A percentile compares a stretch with the other conserved stretches of the same genome.
phyloP scores from a whole-genome alignment of 2,797 vertebrate genomes.

The Muscicapa striata region DNA sequence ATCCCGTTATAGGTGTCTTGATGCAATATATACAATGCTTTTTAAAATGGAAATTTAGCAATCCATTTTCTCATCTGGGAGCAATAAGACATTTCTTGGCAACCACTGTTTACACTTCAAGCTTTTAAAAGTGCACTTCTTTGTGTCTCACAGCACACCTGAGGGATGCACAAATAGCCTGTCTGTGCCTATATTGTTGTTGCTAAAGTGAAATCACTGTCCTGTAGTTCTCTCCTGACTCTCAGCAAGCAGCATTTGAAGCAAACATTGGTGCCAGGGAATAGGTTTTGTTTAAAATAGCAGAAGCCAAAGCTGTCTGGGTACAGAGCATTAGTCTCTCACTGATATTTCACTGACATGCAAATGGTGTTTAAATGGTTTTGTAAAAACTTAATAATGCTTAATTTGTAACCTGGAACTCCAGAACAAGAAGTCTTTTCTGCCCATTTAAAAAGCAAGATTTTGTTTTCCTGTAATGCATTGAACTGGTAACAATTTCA shows the following conservation, averaged over 20 bases:
- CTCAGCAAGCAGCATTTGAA: neutral
- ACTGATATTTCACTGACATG: neutral
- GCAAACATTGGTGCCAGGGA: neutral
- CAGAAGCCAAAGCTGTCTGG: neutral
- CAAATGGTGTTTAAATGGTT: neutral
- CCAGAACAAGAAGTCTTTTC: neutral
- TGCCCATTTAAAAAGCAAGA: neutral
- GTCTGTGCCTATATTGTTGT: neutral
- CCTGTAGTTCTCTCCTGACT: neutral
- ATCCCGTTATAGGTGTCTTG: neutral
- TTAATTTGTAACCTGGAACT: neutral
- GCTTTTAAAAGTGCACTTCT: neutral
- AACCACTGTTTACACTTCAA: neutral
- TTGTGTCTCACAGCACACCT: neutral
- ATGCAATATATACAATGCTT: neutral
- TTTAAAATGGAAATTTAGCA: neutral
- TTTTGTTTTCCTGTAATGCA: neutral
- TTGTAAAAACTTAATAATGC: neutral
- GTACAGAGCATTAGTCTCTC: neutral
- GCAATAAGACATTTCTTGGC: neutral
- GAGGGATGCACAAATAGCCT: neutral
- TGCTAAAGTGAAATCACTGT: neutral
- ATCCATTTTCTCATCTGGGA: neutral
- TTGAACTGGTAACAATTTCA: neutral
- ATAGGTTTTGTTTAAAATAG: neutral